Base-by-base conservation (phyloP, 2,797 vertebrate genomes). In the Coregonus ussuriensis region DNA sequence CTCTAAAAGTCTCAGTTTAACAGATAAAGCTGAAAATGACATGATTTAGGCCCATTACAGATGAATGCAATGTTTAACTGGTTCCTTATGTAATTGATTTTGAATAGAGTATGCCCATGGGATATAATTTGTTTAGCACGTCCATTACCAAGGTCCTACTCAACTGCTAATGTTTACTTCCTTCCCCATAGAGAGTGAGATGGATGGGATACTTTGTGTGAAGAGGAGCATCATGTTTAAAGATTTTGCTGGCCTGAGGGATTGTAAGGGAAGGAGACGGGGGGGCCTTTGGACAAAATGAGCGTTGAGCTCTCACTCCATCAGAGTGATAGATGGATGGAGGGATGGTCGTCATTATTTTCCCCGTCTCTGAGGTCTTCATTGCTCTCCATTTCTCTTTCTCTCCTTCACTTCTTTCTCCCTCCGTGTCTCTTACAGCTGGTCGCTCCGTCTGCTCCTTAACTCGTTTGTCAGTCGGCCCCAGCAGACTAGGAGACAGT, bases 311-410 rank as follows among this genome's bases (percentile, higher is more conserved):
- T 66, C 25, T 81, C 77, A 63, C 75, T 90, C 81, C n/a, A 65
- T 87, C 85, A 77, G 83, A 85, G 62, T 3, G 18, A 85, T 87
- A 84, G 72, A 74, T 56, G 7, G 78, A 77, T 47, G 74, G 76
- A 56, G 67, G 75, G 71, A 78, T 65, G 79, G 71, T 76, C 71
- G 83, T 85, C 79, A 87, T 86, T 87, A 83, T 80, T 54, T 75
- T 84, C 41, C 5, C 65, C 18, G 33, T 13, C 69, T 74, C 47
- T 77, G 74, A 87, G 78, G 82, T 80, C 59, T 84, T 89, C 71
- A 79, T 88, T 82, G 78, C 74, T 79, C 37, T 54, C 35, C 37
- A 21, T 51, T 35, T 41, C 37, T 74, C 35, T 47, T 11, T 41
- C n/a, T 6, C n/a, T 47, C 59, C 14, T 31, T 33, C 25, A 14